A percentile compares a stretch with the other conserved stretches of the same genome.
These are phyloP conservation scores for Dreissena rostriformis DNA, from an alignment of 1,140 invertebrate genomes.

Conservation along the genomic window DNA sequence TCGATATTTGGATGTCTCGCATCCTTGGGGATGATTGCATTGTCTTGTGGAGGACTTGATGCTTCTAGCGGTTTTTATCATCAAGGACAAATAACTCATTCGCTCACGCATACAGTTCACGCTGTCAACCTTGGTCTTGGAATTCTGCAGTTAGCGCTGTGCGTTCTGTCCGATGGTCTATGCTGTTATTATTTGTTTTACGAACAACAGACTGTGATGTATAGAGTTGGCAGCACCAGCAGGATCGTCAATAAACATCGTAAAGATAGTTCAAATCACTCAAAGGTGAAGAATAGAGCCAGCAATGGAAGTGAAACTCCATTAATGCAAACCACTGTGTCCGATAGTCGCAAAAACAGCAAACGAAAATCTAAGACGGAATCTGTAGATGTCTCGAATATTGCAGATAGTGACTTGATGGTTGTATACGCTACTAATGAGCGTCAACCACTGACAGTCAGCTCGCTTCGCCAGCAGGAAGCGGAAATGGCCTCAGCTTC, in stretches of 20 bases:
- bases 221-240: background rate
- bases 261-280: too few species aligned
- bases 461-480: slow-evolving; percentile 2
- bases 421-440: background rate
- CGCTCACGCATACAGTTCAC: slow-evolving; percentile 24
- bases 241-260: background rate
- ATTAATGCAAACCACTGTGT: slow-evolving; percentile 7
- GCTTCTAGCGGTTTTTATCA: slow-evolving; percentile 38
- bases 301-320: slow-evolving; percentile 42
- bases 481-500: background rate
- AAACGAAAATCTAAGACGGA: background rate
- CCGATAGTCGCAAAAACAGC: background rate
- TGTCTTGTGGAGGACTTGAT: slow-evolving; percentile 47
- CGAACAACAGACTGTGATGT: slow-evolving; percentile 23
- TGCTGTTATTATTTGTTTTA: slow-evolving; percentile 48
- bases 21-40: slow-evolving; percentile 44
- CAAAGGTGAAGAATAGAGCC: slow-evolving; percentile 7
- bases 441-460: background rate
- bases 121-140: slow-evolving; percentile 35
- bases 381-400: background rate
- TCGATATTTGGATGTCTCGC: slow-evolving; percentile 40
- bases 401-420: background rate
- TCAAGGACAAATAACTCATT: background rate
- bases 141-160: slow-evolving; percentile 30
- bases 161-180: slow-evolving; percentile 47